Evolutionary conservation across 2,888 invertebrate species (phyloP).

Genomic region (Chloromyia formosa): DNA sequence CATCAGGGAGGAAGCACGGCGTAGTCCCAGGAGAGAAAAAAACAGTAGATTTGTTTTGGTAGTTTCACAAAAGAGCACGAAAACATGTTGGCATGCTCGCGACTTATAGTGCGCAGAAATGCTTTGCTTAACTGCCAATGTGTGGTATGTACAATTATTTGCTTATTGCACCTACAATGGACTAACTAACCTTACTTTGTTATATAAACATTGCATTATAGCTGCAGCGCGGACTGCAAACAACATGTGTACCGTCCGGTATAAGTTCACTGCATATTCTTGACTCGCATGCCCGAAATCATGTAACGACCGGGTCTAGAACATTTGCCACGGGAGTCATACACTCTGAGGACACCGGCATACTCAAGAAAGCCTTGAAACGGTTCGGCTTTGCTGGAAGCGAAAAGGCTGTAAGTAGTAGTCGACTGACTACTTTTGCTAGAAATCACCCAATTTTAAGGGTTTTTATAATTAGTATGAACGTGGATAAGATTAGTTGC

Average conservation of each 20-base stretch:
- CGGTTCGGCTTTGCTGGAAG: slow-evolving; percentile 70
- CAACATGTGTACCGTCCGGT: slow-evolving; percentile 9
- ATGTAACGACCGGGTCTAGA: background rate
- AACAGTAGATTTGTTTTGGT: background rate
- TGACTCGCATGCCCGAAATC: background rate
- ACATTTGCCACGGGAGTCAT: slow-evolving; percentile 22
- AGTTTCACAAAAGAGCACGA: background rate
- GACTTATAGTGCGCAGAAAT: background rate
- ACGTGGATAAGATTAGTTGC: too few relatives aligned
- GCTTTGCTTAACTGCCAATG: background rate
- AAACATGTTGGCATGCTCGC: slow-evolving; percentile 13
- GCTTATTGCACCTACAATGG: too few relatives aligned
- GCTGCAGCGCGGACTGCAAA: slow-evolving; percentile 17
- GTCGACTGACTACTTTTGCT: too few relatives aligned
- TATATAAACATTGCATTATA: slow-evolving; percentile 36
- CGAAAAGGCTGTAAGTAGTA: slow-evolving; percentile 66
- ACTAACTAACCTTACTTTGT: slow-evolving; percentile 27
- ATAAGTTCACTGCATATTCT: background rate
- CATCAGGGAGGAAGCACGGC: too few relatives aligned
- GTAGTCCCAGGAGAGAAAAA: too few relatives aligned
- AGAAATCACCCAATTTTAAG: too few relatives aligned
- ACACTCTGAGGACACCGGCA: slow-evolving; percentile 62
- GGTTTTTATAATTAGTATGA: too few relatives aligned
- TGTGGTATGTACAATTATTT: slow-evolving; percentile 2
- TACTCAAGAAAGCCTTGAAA: slow-evolving; percentile 69